Percentiles rank a stretch among this genome's conserved stretches.
Evolutionary conservation across 2,797 vertebrate species (phyloP).

Genomic region (Diplodus sargus): DNA sequence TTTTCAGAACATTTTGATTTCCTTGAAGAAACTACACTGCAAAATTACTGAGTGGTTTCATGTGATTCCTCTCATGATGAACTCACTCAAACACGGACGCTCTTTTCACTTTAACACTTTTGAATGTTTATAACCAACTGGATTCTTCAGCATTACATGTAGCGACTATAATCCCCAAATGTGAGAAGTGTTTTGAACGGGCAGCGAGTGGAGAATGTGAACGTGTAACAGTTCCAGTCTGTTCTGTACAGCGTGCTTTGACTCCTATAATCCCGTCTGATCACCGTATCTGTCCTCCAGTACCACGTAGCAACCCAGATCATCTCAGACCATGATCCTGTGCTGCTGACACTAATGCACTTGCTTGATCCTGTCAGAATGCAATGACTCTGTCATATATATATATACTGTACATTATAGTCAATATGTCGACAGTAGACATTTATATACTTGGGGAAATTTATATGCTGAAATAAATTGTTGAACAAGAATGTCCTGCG

Average conservation of each 20-base stretch:
- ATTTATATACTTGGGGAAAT: constrained; percentile 37
- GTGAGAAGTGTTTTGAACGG: constrained; percentile 24
- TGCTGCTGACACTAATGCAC: constrained; percentile 42
- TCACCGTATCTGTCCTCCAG: not conserved
- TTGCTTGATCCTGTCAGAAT: constrained; percentile 14
- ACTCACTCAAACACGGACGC: no score
- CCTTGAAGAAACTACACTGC: not conserved
- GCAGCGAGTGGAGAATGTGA: not conserved
- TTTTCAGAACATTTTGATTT: not conserved
- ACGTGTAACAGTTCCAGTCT: not conserved
- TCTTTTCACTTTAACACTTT: not conserved
- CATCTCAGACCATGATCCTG: constrained; percentile 25
- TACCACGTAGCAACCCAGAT: constrained; percentile 2
- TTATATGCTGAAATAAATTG: constrained; percentile 63
- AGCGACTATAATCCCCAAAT: constrained; percentile 19
- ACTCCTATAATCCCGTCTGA: constrained; percentile 10
- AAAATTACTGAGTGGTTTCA: not conserved
- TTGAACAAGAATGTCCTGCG: not conserved
- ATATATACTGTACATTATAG: constrained; percentile 1
- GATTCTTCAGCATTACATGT: not conserved
- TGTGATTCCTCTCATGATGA: no score
- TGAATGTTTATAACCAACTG: not conserved
- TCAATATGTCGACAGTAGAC: constrained; percentile 18
- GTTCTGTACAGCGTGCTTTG: constrained; percentile 16
- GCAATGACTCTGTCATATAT: constrained; percentile 6